Evolutionary conservation across 2,113 vertebrate genomes (phyloP).

Genomic region (Cariama cristata): DNA sequence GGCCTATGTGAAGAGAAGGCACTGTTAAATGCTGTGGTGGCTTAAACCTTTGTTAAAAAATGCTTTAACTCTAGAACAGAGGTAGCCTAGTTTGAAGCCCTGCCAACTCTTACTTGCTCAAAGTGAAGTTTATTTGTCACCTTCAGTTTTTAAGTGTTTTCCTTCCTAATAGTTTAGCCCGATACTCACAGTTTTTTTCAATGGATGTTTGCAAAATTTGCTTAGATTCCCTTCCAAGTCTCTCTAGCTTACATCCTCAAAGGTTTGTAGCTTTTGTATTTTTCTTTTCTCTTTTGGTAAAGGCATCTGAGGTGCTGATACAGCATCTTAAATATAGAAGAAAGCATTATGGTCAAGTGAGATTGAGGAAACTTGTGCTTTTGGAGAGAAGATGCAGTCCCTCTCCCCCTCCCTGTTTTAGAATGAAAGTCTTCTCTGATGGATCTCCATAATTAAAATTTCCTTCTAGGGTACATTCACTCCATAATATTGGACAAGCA

Average conservation of each 20-base stretch:
- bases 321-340: slow-evolving; percentile 9
- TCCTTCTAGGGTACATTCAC: background rate
- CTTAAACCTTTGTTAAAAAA: slow-evolving; percentile 43
- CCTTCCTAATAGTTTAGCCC: slow-evolving; percentile 21
- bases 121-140: slow-evolving; percentile 39
- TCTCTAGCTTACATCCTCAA: slow-evolving; percentile 39
- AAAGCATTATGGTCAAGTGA: slow-evolving; percentile 32
- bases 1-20: background rate
- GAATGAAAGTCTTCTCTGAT: slow-evolving; percentile 9
- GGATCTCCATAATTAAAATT: slow-evolving; percentile 27
- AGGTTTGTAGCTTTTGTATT: slow-evolving; percentile 17
- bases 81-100: slow-evolving; percentile 44
- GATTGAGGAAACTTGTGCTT: background rate
- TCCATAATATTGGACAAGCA: background rate
- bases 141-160: slow-evolving; percentile 49
- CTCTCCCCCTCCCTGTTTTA: background rate
- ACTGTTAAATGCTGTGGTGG: background rate
- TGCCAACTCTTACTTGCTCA: slow-evolving; percentile 43
- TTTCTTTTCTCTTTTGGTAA: slow-evolving; percentile 22
- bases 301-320: slow-evolving; percentile 45
- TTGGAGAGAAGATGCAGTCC: background rate
- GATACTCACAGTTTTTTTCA: slow-evolving; percentile 37
- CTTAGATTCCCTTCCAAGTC: slow-evolving; percentile 55
- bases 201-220: slow-evolving; percentile 38
- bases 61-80: slow-evolving; percentile 27